Base-by-base conservation (phyloP, 2,113 vertebrate species). In the Sceloporus tristichus region DNA sequence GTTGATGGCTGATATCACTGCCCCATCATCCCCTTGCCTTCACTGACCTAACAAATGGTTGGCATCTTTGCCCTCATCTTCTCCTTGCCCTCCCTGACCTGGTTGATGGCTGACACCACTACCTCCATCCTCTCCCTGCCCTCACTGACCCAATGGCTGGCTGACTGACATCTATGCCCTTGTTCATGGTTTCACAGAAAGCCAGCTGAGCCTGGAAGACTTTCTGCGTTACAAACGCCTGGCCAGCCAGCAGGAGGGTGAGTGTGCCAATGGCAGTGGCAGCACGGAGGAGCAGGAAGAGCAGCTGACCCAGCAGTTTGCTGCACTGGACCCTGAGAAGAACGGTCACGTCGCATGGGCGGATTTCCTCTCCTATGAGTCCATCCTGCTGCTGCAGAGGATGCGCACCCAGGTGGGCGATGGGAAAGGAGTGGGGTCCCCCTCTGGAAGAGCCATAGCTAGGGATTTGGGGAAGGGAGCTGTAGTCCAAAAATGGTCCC, bases 291-390 rank as follows among this genome's bases (percentile, higher is more conserved):
- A 97, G 0, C 97, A 98, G 84, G 98, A 99, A 84, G 98, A 98
- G 76, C 97, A 96, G 56, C 97, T 97, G 1, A 85, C 97, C 89
- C 96, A 96, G 86, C 98, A 99, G 96, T 99, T 99, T 93, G 97
- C 98, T 0, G 97, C 98, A 3, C 93, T 99, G 92, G 98, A 99
- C 88, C 98, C 98, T 0, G 97, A 98, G 81, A 98, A 98, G 93
- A 98, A 97, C 88, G 98, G 98, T 80, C 97, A 98, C 65, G 92
- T 99, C 0, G 98, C 99, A 87, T 99, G 98, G 98, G 95, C 95
- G 0, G 98, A 99, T 90, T 99, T 99, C 93, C 97, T 99, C 89
- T 99, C 98, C 94, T 98, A 98, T 0, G 98, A 99, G 94, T 98
- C 98, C 34, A 95, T 99, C 89, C 95, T 97, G 13, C 96, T 99